These are phyloP conservation scores for Diglossa cyanea DNA, from an alignment of 2,797 vertebrate genomes.

Conservation along the genomic window DNA sequence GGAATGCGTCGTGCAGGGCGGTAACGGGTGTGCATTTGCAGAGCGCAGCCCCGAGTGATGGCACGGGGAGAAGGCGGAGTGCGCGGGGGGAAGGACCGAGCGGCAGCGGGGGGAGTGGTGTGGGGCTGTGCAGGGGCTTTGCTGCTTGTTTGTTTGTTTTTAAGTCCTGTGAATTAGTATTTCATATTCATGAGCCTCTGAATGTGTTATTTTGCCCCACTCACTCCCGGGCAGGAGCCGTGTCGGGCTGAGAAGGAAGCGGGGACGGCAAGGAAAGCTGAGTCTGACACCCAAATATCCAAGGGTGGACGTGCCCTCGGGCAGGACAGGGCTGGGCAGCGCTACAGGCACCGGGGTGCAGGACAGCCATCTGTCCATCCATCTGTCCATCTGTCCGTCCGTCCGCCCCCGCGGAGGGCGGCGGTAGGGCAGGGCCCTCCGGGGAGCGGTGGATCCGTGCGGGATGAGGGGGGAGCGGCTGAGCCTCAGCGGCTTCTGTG, in stretches of 20 bases:
- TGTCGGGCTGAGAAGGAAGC: neutral
- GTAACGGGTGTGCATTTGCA: neutral
- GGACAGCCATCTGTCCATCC: neutral
- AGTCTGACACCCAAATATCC: neutral
- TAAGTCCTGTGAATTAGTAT: neutral
- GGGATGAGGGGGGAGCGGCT: neutral
- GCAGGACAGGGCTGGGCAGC: neutral
- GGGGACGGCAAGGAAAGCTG: neutral
- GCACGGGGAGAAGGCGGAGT: neutral
- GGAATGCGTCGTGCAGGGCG: neutral
- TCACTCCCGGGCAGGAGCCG: neutral
- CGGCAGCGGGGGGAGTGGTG: neutral
- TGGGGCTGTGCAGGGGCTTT: neutral
- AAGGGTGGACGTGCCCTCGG: neutral
- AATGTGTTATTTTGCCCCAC: neutral
- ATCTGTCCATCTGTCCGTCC: rapidly evolving
- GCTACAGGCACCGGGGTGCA: neutral
- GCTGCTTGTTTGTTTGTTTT: neutral
- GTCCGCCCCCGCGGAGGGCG: no score
- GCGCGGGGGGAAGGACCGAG: neutral
- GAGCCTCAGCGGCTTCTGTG: neutral
- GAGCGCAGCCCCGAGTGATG: neutral
- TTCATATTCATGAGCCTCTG: neutral
- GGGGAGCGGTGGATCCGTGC: neutral
- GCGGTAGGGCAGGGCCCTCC: neutral